phyloP scores from a whole-genome alignment of 1,140 invertebrate species.

The Paraescarpia echinospica region DNA sequence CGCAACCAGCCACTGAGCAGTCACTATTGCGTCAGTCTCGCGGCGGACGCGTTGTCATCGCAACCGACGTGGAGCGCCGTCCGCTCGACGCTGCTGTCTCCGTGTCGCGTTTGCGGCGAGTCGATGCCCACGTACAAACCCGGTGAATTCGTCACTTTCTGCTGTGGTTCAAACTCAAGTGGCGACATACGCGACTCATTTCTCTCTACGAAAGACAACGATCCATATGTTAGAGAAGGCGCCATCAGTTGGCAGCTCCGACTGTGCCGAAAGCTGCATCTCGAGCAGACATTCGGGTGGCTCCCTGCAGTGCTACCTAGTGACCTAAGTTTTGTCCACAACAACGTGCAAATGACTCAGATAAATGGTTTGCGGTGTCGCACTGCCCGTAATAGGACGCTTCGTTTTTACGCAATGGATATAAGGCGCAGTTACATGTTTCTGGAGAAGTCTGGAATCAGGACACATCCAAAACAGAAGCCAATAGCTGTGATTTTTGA shows the following conservation, averaged over 20 bases:
- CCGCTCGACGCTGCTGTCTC: not conserved
- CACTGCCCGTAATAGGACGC: constrained; percentile 64
- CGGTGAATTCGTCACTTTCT: constrained; percentile 36
- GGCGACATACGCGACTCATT: not conserved
- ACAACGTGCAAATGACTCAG: not conserved
- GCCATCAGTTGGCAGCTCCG: not conserved
- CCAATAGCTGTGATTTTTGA: constrained; percentile 73
- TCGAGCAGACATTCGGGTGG: not conserved
- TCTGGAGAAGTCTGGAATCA: constrained; percentile 22
- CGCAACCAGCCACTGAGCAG: constrained; percentile 13
- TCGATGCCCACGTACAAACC: constrained; percentile 37
- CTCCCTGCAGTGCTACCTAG: constrained; percentile 13
- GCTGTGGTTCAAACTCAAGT: constrained; percentile 30
- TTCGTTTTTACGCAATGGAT: constrained; percentile 74
- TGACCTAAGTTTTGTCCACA: not conserved
- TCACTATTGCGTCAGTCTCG: constrained; percentile 10
- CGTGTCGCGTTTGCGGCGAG: constrained; percentile 33
- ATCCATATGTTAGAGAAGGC: not conserved
- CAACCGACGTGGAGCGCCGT: not conserved
- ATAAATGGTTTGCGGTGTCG: constrained; percentile 61
- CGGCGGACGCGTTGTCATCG: not conserved
- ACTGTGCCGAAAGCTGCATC: constrained; percentile 2
- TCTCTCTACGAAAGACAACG: not conserved
- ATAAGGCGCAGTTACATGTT: constrained; percentile 71
- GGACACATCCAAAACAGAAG: constrained; percentile 40